These are phyloP conservation scores for Bathynomus jamesi DNA, from an alignment of 1,140 invertebrate species.

Conservation along the genomic window DNA sequence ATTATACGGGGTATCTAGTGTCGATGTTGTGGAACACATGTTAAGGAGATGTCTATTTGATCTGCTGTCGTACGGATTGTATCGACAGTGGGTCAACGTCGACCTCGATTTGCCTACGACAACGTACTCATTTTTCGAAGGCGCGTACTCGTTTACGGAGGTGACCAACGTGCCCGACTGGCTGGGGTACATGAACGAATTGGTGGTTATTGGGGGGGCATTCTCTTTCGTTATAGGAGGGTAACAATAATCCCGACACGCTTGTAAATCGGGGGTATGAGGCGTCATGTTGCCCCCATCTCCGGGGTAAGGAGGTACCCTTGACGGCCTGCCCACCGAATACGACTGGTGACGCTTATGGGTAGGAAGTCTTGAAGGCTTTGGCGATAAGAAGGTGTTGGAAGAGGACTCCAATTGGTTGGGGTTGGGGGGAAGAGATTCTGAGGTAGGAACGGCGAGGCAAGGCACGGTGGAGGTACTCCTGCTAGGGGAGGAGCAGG, in stretches of 20 bases:
- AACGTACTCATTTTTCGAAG: background rate
- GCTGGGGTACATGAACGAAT: background rate
- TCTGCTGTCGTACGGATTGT: background rate
- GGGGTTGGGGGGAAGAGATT: background rate
- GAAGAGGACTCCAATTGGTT: background rate
- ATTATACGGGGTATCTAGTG: background rate
- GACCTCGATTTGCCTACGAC: background rate
- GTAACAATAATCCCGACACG: background rate
- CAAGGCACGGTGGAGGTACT: background rate
- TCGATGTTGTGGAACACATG: background rate
- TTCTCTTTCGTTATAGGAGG: background rate
- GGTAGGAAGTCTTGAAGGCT: background rate
- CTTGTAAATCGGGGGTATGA: background rate
- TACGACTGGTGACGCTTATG: background rate
- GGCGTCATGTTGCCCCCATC: background rate
- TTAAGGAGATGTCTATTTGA: background rate
- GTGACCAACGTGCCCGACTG: background rate
- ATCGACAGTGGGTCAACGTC: background rate
- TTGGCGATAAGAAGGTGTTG: background rate
- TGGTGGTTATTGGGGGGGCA: background rate
- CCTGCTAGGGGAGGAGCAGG: background rate
- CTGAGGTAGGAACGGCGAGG: background rate
- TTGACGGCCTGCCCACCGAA: background rate
- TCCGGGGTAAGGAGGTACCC: background rate
- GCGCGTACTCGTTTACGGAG: background rate